phyloP scores from a whole-genome alignment of 2,113 vertebrate species.

The Cyanoramphus novaezelandiae region DNA sequence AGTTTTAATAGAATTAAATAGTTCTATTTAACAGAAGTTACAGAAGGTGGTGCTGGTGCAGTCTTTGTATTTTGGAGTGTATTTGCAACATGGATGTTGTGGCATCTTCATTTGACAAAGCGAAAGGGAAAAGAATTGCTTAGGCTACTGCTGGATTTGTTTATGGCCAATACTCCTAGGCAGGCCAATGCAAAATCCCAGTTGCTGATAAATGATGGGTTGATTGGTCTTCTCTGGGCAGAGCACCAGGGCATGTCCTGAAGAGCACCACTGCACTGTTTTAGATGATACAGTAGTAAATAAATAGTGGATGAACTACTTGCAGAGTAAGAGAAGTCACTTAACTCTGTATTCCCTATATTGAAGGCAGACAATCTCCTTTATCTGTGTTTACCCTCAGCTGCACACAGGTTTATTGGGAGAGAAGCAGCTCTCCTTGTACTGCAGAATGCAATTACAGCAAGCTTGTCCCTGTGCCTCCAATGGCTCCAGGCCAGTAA shows the following conservation, averaged over 20 bases:
- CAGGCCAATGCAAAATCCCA: background rate
- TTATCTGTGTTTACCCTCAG: background rate
- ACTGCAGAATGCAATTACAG: background rate
- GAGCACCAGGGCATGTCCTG: background rate
- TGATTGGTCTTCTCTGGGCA: background rate
- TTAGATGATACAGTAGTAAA: background rate
- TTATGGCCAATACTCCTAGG: background rate
- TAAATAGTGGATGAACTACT: background rate
- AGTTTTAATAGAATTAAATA: background rate
- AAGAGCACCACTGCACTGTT: background rate
- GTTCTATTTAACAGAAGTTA: background rate
- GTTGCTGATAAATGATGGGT: background rate
- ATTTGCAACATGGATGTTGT: background rate
- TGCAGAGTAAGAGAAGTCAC: background rate
- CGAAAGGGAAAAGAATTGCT: background rate
- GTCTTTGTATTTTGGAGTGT: background rate
- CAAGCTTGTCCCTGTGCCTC: background rate
- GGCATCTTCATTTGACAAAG: background rate
- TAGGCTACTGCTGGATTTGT: background rate
- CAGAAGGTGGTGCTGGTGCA: background rate
- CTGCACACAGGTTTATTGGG: background rate
- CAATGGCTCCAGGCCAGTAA: background rate
- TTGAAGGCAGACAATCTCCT: conserved; percentile 17
- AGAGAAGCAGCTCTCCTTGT: background rate
- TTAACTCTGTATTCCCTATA: background rate